phyloP scores from a whole-genome alignment of 30 jellyfish, hydroid and myxozoan genomes.

The Turritopsis rubra region DNA sequence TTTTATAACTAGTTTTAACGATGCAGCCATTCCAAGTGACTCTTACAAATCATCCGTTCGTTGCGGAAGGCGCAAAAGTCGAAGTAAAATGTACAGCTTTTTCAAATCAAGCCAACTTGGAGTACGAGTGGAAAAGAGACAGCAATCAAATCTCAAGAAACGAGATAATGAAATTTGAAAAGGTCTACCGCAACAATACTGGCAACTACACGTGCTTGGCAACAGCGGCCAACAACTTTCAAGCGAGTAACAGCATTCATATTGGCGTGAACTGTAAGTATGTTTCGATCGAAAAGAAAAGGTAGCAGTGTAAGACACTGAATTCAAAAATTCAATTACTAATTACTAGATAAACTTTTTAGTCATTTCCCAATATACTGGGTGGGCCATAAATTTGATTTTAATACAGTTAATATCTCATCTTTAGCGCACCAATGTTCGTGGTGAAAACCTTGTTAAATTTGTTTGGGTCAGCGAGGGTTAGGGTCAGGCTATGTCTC shows the following conservation, averaged over 20 bases:
- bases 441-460: no score
- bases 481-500: no score
- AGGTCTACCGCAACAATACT: not conserved
- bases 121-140: not conserved
- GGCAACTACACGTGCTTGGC: not conserved
- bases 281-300: no score
- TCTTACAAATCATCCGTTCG: not conserved
- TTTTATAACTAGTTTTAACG: not conserved
- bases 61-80: not conserved
- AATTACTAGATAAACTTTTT: no score
- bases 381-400: no score
- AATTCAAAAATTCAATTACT: no score
- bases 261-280: not conserved
- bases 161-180: not conserved
- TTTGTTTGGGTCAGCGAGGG: no score
- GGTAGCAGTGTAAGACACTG: no score
- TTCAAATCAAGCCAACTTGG: not conserved
- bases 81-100: not conserved
- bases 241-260: not conserved
- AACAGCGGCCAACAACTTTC: not conserved
- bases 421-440: no score
- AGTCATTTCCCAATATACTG: no score
- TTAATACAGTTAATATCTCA: no score
- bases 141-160: not conserved
- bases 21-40: not conserved